A percentile compares a stretch with the other conserved stretches of the same genome.
phyloP scores from a whole-genome alignment of 2,888 invertebrate species.

The Lepetodrilus schrolli region DNA sequence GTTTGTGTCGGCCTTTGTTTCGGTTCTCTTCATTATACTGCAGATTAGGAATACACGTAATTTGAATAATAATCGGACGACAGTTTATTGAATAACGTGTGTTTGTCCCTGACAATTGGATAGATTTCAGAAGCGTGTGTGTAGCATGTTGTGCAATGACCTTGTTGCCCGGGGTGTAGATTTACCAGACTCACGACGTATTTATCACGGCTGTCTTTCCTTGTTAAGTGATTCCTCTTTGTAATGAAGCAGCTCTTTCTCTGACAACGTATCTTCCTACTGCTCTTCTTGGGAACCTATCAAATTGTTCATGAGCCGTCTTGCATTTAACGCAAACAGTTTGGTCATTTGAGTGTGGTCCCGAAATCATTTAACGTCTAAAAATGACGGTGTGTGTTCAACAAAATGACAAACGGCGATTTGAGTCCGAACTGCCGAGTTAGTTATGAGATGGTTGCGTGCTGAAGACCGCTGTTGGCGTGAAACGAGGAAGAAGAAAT shows the following conservation, averaged over 20 bases:
- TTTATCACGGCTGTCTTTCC: background rate
- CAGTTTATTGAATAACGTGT: too few relatives aligned
- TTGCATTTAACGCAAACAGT: background rate
- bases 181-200: background rate
- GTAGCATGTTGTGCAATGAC: too few relatives aligned
- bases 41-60: too few relatives aligned
- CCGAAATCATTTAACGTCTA: background rate
- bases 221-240: background rate
- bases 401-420: background rate
- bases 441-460: slow-evolving; percentile 22
- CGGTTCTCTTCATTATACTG: too few relatives aligned
- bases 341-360: background rate
- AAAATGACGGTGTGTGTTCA: background rate
- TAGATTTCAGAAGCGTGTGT: too few relatives aligned
- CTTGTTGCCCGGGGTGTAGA: too few relatives aligned
- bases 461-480: background rate
- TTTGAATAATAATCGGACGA: too few relatives aligned
- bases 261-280: background rate
- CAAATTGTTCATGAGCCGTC: background rate
- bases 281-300: background rate
- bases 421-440: background rate
- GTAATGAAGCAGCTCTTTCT: background rate
- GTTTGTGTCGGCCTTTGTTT: too few relatives aligned
- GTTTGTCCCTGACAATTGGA: too few relatives aligned
- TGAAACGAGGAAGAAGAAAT: background rate